Percentiles rank a stretch among this genome's conserved stretches.
Conservation (phyloP, 2,888 invertebrate genomes). For the Meliscaeva auricollis region DNA sequence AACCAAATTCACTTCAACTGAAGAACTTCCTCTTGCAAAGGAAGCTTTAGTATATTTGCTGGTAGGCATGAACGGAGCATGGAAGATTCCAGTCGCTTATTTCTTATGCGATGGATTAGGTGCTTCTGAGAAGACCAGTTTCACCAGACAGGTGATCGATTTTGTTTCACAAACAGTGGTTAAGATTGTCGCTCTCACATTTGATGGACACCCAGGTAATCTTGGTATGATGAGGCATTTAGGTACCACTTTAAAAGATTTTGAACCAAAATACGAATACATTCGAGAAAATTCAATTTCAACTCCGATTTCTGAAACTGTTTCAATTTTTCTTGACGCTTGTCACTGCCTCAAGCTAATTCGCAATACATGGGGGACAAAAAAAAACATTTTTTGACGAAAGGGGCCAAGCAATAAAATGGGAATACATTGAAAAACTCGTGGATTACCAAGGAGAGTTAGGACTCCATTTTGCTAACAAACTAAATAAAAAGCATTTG, state of each 20-base stretch:
- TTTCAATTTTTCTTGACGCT: conserved; percentile 24
- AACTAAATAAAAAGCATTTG: not conserved
- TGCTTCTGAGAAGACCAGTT: too few species aligned
- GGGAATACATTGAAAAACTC: conserved; percentile 17
- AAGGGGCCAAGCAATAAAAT: not conserved
- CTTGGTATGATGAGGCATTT: too few species aligned
- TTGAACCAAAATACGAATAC: not conserved
- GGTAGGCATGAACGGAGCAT: not conserved
- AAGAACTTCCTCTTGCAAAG: conserved; percentile 1
- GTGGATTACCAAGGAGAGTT: not conserved
- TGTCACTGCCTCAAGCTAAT: conserved; percentile 20
- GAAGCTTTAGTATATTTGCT: not conserved
- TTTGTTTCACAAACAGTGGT: too few species aligned
- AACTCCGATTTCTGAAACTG: too few species aligned
- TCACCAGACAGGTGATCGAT: too few species aligned
- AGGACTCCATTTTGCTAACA: conserved; percentile 18
- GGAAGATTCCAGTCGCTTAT: not conserved
- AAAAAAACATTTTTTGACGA: not conserved
- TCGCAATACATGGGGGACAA: not conserved
- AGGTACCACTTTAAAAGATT: not conserved
- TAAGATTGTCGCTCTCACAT: not conserved
- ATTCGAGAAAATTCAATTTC: too few species aligned
- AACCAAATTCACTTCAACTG: not conserved
- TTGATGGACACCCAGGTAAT: conserved; percentile 6
- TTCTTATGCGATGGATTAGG: not conserved